Evolutionary conservation across 2,888 invertebrate species (phyloP).

Genomic region (Nyleta sp.): DNA sequence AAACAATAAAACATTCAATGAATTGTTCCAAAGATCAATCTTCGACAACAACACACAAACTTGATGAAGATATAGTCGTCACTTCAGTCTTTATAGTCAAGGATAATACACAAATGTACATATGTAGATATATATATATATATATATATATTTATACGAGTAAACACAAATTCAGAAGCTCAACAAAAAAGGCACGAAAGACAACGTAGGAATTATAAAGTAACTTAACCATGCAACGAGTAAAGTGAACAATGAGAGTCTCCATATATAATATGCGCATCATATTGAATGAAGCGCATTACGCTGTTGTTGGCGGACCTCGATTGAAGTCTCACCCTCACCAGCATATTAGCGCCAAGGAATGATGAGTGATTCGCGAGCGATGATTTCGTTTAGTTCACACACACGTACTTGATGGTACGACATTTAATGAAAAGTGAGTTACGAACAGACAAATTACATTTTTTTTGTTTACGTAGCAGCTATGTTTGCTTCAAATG

Average conservation of each 20-base stretch:
- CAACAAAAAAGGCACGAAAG: conserved; percentile 88
- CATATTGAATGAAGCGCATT: conserved; percentile 46
- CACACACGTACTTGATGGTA: conserved; percentile 52
- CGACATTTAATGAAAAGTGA: conserved; percentile 44
- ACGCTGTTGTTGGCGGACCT: conserved; percentile 55
- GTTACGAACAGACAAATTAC: conserved; percentile 77
- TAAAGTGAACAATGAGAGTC: conserved; percentile 74
- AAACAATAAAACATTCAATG: conserved; percentile 28
- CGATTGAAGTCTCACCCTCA: conserved; percentile 61
- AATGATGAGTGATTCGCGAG: conserved; percentile 62
- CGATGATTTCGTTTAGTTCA: conserved; percentile 62
- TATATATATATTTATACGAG: conserved; percentile 65
- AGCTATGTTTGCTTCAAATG: conserved; percentile 68
- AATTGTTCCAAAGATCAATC: conserved; percentile 21
- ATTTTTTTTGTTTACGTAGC: conserved; percentile 69
- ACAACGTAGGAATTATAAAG: conserved; percentile 83
- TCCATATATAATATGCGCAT: conserved; percentile 61
- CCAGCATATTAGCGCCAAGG: conserved; percentile 47
- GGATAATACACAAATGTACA: conserved; percentile 62
- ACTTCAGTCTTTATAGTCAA: conserved; percentile 63
- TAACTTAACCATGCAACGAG: conserved; percentile 82
- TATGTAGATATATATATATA: conserved; percentile 39
- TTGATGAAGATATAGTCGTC: conserved; percentile 64
- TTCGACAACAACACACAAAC: conserved; percentile 39
- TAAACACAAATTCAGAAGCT: conserved; percentile 74